These are phyloP conservation scores for Porites australiensis DNA, from an alignment of 64 coral and sea anemone genomes.

Conservation along the genomic window DNA sequence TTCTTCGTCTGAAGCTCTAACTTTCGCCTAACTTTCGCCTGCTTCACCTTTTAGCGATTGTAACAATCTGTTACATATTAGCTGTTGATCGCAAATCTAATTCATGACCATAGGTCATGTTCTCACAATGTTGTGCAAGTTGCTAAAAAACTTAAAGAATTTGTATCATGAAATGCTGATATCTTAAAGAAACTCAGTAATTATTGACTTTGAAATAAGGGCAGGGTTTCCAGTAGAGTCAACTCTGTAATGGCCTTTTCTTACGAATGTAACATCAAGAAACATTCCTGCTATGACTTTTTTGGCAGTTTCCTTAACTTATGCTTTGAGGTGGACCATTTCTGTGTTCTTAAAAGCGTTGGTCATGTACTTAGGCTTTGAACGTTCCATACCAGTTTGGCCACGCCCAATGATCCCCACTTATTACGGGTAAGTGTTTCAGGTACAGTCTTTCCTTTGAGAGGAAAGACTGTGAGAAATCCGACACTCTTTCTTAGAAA, in stretches of 20 bases:
- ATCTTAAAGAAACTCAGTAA: too few relatives aligned
- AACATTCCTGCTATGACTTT: constrained; percentile 19
- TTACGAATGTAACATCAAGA: background rate
- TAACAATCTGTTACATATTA: too few relatives aligned
- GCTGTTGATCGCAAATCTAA: too few relatives aligned
- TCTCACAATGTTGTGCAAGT: background rate
- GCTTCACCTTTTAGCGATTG: too few relatives aligned
- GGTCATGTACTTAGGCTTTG: constrained; percentile 23
- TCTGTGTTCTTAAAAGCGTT: background rate
- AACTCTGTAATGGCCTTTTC: too few relatives aligned
- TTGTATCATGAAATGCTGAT: too few relatives aligned
- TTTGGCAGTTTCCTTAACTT: background rate
- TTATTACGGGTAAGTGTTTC: too few relatives aligned
- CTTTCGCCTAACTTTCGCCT: too few relatives aligned
- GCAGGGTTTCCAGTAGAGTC: constrained; percentile 12
- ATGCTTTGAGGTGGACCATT: background rate
- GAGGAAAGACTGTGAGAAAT: too few relatives aligned
- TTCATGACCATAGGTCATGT: background rate
- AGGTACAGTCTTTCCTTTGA: too few relatives aligned
- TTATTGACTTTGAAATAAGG: background rate
- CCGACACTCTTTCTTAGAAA: background rate
- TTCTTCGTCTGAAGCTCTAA: background rate
- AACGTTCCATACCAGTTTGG: background rate
- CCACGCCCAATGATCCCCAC: background rate
- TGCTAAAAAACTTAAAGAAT: background rate